Conservation (phyloP, 2,888 invertebrate species). For the Andrena bicolor region DNA sequence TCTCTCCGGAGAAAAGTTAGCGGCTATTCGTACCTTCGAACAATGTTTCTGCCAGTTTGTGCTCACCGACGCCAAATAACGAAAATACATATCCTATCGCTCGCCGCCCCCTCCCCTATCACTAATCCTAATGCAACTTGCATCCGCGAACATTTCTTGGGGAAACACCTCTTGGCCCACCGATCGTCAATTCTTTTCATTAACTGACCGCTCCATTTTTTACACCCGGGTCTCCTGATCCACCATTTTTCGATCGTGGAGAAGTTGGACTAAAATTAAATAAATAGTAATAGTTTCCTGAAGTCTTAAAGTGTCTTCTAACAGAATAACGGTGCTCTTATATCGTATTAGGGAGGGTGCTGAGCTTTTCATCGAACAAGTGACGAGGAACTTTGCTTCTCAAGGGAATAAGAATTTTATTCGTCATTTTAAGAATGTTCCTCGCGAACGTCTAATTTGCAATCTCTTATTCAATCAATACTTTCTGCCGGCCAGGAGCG, state of each 20-base stretch:
- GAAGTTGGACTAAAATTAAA: too few relatives aligned
- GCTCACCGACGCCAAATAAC: constrained; percentile 53
- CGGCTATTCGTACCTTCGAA: constrained; percentile 63
- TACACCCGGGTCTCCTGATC: too few relatives aligned
- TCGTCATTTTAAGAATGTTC: not conserved
- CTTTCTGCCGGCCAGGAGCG: not conserved
- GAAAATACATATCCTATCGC: constrained; percentile 45
- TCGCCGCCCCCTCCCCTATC: not conserved
- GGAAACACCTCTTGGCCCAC: not conserved
- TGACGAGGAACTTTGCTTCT: too few relatives aligned
- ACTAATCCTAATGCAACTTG: constrained; percentile 11
- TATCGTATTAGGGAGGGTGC: too few relatives aligned
- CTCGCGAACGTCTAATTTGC: not conserved
- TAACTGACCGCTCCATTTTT: not conserved
- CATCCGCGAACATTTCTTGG: not conserved
- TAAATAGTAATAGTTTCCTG: too few relatives aligned
- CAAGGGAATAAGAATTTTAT: too few relatives aligned
- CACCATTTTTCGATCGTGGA: too few relatives aligned
- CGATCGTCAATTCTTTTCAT: not conserved
- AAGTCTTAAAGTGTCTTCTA: too few relatives aligned
- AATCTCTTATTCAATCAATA: constrained; percentile 1
- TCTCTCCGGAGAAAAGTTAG: constrained; percentile 59
- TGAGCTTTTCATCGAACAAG: too few relatives aligned
- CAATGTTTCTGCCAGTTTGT: constrained; percentile 60
- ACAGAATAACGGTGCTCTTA: too few relatives aligned